Conservation (phyloP, 2,113 vertebrate species). For the Misgurnus mizolepis region DNA sequence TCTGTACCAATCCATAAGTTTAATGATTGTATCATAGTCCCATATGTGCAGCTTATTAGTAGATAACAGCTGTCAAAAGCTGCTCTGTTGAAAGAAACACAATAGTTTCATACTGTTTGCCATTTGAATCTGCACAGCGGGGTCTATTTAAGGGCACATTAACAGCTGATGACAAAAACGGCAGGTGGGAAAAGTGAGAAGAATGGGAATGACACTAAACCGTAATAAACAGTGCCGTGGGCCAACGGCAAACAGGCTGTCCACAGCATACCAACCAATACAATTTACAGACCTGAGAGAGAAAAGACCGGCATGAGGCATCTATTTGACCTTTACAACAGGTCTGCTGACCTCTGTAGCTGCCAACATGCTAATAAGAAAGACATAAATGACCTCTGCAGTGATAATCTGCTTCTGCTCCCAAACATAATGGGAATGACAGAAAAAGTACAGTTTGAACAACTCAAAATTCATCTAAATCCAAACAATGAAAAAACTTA, state of each 20-base stretch:
- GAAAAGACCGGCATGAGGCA: background rate
- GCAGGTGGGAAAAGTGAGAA: conserved; percentile 9
- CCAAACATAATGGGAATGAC: background rate
- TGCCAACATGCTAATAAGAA: conserved; percentile 18
- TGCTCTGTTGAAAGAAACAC: background rate
- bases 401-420: conserved; percentile 17
- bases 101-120: background rate
- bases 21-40: background rate
- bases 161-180: background rate
- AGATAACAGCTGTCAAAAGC: background rate
- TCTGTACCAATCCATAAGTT: background rate
- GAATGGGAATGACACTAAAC: background rate
- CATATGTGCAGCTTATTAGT: background rate
- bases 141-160: conserved; percentile 13
- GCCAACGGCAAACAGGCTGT: conserved; percentile 30
- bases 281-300: background rate
- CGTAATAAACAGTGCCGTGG: conserved; percentile 27
- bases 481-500: background rate
- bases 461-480: background rate
- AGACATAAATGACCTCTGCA: background rate
- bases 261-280: background rate
- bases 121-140: conserved; percentile 23
- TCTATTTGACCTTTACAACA: conserved; percentile 24
- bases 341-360: background rate
- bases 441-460: conserved; percentile 5